Conservation (phyloP, 2,888 invertebrate genomes). For the Diaperis boleti region DNA sequence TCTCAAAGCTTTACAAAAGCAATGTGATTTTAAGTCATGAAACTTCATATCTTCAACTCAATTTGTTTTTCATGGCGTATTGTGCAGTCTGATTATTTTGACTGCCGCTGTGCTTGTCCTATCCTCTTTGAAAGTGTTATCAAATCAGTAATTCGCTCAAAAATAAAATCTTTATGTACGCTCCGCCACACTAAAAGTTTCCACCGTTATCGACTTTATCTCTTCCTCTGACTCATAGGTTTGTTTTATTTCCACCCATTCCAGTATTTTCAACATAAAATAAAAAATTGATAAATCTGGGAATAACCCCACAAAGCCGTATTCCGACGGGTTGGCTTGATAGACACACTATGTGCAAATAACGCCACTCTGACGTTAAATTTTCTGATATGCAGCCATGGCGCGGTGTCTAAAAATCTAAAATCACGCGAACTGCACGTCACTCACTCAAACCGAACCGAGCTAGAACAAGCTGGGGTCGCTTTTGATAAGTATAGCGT, state of each 20-base stretch:
- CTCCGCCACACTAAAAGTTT: background rate
- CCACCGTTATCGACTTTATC: background rate
- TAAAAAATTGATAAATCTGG: constrained; percentile 3
- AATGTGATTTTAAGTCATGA: no score
- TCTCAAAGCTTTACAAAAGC: no score
- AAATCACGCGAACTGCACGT: constrained; percentile 35
- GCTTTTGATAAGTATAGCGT: constrained; percentile 25
- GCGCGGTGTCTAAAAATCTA: constrained; percentile 30
- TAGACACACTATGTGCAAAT: constrained; percentile 25
- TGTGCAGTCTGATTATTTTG: no score
- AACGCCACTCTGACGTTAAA: constrained; percentile 31
- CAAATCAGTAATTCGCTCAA: background rate
- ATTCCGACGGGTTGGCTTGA: constrained; percentile 12
- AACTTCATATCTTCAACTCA: no score
- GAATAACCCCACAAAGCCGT: constrained; percentile 2
- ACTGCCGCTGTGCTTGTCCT: no score
- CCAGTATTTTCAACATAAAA: background rate
- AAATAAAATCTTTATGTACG: background rate
- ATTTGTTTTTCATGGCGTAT: no score
- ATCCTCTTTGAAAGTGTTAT: no score
- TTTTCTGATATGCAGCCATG: constrained; percentile 23
- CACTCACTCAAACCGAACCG: constrained; percentile 32
- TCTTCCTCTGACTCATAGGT: constrained; percentile 1
- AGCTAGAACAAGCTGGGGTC: constrained; percentile 25
- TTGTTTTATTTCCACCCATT: background rate